Base-by-base conservation (phyloP, 2,113 vertebrate genomes). In the Steatornis caripensis region DNA sequence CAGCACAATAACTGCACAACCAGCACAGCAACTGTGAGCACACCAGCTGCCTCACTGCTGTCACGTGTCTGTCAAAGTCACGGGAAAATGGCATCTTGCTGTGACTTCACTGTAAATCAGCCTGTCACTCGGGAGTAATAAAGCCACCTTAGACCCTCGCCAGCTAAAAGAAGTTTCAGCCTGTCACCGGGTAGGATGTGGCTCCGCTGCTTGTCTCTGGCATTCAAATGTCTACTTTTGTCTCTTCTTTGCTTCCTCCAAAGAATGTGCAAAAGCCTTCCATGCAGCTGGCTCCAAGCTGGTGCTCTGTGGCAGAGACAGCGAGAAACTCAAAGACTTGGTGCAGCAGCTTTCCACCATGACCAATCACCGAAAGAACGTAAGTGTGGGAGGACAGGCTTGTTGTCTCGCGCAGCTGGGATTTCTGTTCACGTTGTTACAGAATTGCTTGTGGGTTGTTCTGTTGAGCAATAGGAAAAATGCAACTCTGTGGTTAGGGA, bases 211-310 rank as follows among this genome's bases (percentile, higher is more conserved):
- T 69, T 65, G 34, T 17, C 11, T 62, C 48, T 10, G 9, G 4
- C 48, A 36, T 30, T 83, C 51, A 81, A 29, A 39, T 4, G 21
- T 57, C 46, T 83, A 2, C 83, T 93, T 82, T 77, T 66, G 76
- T 87, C 66, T 79, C 32, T 70, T 86, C 30, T 39, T 89, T 37
- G 86, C 30, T 78, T 55, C 49, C 37, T 84, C 76, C 70, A 68
- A 78, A 99, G 99, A 99, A 95, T 99, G 99, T 79, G 99, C 99
- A 23, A 98, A 93, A 93, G 98, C 98, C 49, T 99, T 99, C 95
- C 98, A 99, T 1, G 97, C 98, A 20, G 98, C 98, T 3, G 99
- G 99, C 6, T 98, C 98, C 17, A 98, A 97, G 64, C 96, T 99
- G 76, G 98, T 99, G 77, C 98, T 99, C 45, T 99, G 99, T 66